Evolutionary conservation across 2,888 invertebrate genomes (phyloP).

Genomic region (Lysandra bellargus): DNA sequence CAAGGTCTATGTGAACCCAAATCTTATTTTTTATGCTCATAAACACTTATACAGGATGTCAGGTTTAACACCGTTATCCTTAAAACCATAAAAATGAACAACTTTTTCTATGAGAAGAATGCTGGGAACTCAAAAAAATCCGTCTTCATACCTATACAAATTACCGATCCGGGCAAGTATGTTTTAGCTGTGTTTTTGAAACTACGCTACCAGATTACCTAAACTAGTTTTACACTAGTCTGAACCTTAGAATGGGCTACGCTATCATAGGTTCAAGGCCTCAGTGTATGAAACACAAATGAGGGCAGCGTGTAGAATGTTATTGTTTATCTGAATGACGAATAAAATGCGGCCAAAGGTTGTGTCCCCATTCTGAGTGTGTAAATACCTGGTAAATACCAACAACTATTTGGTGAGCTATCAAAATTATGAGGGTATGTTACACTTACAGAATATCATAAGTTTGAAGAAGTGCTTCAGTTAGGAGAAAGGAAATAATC

Average conservation of each 20-base stretch:
- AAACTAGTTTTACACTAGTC: neutral
- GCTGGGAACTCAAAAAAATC: too few relatives aligned
- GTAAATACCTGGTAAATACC: neutral
- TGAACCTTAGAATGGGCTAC: neutral
- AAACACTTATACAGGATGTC: too few relatives aligned
- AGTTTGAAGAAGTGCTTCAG: too few relatives aligned
- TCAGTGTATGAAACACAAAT: neutral
- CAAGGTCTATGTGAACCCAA: too few relatives aligned
- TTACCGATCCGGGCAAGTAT: too few relatives aligned
- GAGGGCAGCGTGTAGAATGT: neutral
- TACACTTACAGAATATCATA: too few relatives aligned
- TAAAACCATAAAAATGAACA: too few relatives aligned
- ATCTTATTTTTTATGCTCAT: too few relatives aligned
- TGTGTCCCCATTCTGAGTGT: neutral
- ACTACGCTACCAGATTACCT: neutral
- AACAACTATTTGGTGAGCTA: neutral
- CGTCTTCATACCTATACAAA: too few relatives aligned
- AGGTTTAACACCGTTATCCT: too few relatives aligned
- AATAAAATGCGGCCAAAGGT: conserved; percentile 9
- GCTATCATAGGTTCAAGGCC: neutral
- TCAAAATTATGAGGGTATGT: neutral
- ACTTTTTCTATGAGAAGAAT: too few relatives aligned
- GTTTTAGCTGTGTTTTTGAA: neutral
- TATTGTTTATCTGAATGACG: neutral
- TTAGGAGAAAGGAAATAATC: too few relatives aligned